These are phyloP conservation scores for Apotomis capreana DNA, from an alignment of 2,888 invertebrate species.

Conservation along the genomic window DNA sequence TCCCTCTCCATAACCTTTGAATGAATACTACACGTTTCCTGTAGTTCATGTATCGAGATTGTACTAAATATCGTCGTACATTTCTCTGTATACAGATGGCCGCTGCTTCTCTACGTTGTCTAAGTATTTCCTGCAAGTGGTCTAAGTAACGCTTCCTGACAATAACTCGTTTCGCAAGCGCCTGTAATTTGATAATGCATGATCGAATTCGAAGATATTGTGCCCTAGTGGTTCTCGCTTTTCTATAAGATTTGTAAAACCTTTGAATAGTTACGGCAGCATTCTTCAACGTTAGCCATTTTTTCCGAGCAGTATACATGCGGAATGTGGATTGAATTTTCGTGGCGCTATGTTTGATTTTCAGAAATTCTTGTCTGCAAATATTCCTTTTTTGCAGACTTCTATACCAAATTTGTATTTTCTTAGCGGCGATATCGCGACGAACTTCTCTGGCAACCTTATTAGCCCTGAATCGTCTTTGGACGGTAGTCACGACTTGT, in stretches of 20 bases:
- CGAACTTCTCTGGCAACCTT: constrained; percentile 50
- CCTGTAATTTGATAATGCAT: constrained; percentile 54
- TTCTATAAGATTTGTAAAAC: constrained; percentile 64
- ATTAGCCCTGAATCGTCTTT: constrained; percentile 65
- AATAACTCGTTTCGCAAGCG: constrained; percentile 58
- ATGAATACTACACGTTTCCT: constrained; percentile 60
- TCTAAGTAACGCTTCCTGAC: constrained; percentile 60
- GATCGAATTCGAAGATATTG: constrained; percentile 47
- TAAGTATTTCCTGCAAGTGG: constrained; percentile 46
- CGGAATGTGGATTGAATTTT: constrained; percentile 68
- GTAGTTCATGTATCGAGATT: constrained; percentile 58
- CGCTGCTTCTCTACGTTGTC: constrained; percentile 55
- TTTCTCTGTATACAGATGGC: constrained; percentile 69
- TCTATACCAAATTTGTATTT: constrained; percentile 72
- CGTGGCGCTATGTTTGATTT: constrained; percentile 57
- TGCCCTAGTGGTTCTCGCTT: constrained; percentile 52
- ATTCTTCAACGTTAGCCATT: constrained; percentile 52
- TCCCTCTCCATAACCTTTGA: constrained; percentile 74
- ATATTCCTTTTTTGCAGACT: constrained; percentile 56
- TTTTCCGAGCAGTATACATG: constrained; percentile 59
- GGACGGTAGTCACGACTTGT: constrained; percentile 60
- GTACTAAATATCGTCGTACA: constrained; percentile 61
- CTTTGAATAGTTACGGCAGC: constrained; percentile 67
- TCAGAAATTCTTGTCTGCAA: constrained; percentile 58
- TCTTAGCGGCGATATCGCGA: constrained; percentile 56